A percentile compares a stretch with the other conserved stretches of the same genome.
Evolutionary conservation across 2,888 invertebrate species (phyloP).

Genomic region (Drosophila hawaiiensis): DNA sequence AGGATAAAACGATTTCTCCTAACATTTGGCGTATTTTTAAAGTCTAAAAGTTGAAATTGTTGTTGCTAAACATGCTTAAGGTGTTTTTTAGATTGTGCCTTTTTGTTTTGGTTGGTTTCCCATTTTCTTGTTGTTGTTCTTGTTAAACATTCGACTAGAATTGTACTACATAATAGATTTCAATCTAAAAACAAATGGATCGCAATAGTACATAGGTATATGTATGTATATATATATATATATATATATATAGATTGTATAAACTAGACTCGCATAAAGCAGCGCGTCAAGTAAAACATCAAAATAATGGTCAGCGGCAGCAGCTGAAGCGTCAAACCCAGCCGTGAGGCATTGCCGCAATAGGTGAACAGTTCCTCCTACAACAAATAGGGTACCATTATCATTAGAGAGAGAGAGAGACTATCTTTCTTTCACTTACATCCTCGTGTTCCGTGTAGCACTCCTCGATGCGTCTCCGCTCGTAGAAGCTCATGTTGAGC

Average conservation of each 20-base stretch:
- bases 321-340: slow-evolving; percentile 63
- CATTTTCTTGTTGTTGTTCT: slow-evolving; percentile 25
- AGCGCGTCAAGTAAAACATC: slow-evolving; percentile 77
- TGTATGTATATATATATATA: slow-evolving; percentile 38
- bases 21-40: slow-evolving; percentile 72
- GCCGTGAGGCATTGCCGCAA: slow-evolving; percentile 82
- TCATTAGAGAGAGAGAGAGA: neutral
- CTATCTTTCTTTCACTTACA: slow-evolving; percentile 84
- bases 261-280: slow-evolving; percentile 70
- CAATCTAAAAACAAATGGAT: slow-evolving; percentile 61
- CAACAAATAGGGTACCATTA: neutral
- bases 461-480: slow-evolving; percentile 89
- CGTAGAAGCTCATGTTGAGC: slow-evolving; percentile 89
- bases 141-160: slow-evolving; percentile 77
- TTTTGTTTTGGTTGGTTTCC: slow-evolving; percentile 38
- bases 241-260: slow-evolving; percentile 52
- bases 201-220: slow-evolving; percentile 59
- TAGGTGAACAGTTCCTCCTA: slow-evolving; percentile 83
- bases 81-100: slow-evolving; percentile 66
- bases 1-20: slow-evolving; percentile 53
- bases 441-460: slow-evolving; percentile 92
- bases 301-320: slow-evolving; percentile 74
- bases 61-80: slow-evolving; percentile 48
- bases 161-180: slow-evolving; percentile 72
- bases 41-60: slow-evolving; percentile 75